phyloP scores from a whole-genome alignment of 1,140 invertebrate genomes.

The Lordiphosa stackelbergi region DNA sequence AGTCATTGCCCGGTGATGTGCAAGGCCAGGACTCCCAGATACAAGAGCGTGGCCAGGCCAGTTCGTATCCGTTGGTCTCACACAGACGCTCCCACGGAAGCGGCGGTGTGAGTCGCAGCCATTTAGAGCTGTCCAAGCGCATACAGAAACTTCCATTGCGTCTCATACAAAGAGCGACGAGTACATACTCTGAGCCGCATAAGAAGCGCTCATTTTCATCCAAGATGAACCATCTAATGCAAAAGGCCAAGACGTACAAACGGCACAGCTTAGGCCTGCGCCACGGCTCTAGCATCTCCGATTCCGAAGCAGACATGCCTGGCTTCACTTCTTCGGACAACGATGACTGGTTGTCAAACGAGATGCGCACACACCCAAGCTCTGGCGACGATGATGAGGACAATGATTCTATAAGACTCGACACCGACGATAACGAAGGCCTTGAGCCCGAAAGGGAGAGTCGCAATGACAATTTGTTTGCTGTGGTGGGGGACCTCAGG shows the following conservation, averaged over 20 bases:
- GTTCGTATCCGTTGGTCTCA: constrained; percentile 48
- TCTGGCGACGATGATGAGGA: constrained; percentile 3
- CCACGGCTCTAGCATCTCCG: constrained; percentile 52
- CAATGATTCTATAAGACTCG: neutral
- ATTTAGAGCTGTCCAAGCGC: constrained; percentile 52
- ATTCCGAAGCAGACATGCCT: constrained; percentile 47
- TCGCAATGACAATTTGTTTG: constrained; percentile 29
- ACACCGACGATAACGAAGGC: neutral
- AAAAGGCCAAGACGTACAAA: constrained; percentile 70
- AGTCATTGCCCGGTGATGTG: constrained; percentile 86
- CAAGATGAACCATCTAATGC: constrained; percentile 68
- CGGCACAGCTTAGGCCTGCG: constrained; percentile 61
- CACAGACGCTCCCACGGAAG: constrained; percentile 21
- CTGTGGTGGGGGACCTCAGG: constrained; percentile 51
- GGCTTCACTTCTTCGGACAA: constrained; percentile 62
- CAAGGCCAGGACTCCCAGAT: constrained; percentile 64
- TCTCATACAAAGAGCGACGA: constrained; percentile 35
- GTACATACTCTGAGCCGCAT: constrained; percentile 1
- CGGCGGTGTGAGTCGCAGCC: constrained; percentile 13
- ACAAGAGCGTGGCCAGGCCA: constrained; percentile 50
- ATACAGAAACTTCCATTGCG: constrained; percentile 56
- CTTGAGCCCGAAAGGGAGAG: neutral
- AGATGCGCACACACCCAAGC: constrained; percentile 13
- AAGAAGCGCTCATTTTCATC: constrained; percentile 55
- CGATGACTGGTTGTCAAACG: constrained; percentile 36